Conservation (phyloP, 2,113 vertebrate species). For the Mormoops blainvillei region DNA sequence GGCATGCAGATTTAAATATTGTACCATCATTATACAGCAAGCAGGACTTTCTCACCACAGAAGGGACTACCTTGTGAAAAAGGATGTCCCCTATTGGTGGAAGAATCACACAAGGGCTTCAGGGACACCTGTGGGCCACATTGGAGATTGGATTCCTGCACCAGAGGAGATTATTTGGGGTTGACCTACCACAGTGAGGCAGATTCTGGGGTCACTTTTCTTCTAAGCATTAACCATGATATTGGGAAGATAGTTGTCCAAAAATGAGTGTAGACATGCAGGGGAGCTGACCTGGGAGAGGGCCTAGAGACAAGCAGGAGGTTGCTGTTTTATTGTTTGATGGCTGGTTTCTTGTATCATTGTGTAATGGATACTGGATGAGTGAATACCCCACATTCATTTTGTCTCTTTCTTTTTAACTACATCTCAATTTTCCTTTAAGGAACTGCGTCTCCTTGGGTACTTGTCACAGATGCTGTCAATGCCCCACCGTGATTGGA, state of each 20-base stretch:
- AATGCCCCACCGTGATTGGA: not conserved
- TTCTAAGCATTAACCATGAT: not conserved
- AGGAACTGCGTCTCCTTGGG: not conserved
- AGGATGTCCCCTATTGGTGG: not conserved
- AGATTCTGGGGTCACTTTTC: not conserved
- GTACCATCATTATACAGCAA: not conserved
- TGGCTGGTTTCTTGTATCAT: not conserved
- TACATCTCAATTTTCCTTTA: not conserved
- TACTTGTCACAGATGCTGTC: not conserved
- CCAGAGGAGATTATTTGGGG: not conserved
- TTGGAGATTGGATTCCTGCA: not conserved
- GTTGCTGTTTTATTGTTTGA: not conserved
- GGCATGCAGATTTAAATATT: not conserved
- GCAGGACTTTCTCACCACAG: not conserved
- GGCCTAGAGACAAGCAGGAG: not conserved
- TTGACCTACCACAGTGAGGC: not conserved
- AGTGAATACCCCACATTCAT: not conserved
- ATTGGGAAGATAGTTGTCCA: not conserved
- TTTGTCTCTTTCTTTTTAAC: not conserved
- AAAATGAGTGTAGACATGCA: not conserved
- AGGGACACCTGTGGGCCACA: not conserved
- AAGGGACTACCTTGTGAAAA: not conserved
- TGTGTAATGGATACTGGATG: not conserved
- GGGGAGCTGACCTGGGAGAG: not conserved
- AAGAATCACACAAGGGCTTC: not conserved